Percentiles rank a stretch among this genome's conserved stretches.
These are phyloP conservation scores for Archips crataeganus DNA, from an alignment of 2,888 invertebrate genomes.

Conservation along the genomic window DNA sequence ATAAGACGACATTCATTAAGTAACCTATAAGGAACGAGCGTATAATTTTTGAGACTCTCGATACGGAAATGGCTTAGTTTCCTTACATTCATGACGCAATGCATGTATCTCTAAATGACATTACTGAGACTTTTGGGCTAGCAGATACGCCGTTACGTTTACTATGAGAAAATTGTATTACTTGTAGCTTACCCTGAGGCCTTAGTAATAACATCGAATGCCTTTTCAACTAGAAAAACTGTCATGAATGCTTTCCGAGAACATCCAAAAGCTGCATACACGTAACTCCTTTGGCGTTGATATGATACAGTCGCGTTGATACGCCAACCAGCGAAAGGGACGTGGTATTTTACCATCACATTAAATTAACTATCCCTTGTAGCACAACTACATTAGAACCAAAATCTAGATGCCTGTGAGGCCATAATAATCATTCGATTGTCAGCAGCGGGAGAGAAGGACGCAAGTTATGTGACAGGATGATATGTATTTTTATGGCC, in stretches of 20 bases:
- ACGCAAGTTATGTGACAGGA: too few species aligned
- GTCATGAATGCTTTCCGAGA: slow-evolving; percentile 1
- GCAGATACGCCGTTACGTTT: not conserved
- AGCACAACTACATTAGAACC: not conserved
- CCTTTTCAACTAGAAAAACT: not conserved
- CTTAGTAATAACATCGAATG: not conserved
- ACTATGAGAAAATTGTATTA: not conserved
- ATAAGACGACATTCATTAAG: slow-evolving; percentile 9
- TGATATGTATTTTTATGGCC: too few species aligned
- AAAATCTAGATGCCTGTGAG: too few species aligned
- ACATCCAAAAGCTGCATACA: not conserved
- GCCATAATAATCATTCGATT: too few species aligned
- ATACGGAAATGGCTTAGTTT: not conserved
- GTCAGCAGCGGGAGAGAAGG: too few species aligned
- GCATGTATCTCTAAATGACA: not conserved
- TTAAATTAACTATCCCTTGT: slow-evolving; percentile 2
- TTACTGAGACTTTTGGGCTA: not conserved
- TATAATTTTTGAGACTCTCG: slow-evolving; percentile 4
- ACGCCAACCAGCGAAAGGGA: not conserved
- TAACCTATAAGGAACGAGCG: slow-evolving; percentile 13
- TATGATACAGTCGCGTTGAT: not conserved
- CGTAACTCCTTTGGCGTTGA: not conserved
- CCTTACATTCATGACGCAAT: not conserved
- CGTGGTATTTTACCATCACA: not conserved
- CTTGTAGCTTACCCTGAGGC: not conserved